These are phyloP conservation scores for Cassiopea xamachana DNA, from an alignment of 30 jellyfish, hydroid and myxozoan genomes.

Conservation along the genomic window DNA sequence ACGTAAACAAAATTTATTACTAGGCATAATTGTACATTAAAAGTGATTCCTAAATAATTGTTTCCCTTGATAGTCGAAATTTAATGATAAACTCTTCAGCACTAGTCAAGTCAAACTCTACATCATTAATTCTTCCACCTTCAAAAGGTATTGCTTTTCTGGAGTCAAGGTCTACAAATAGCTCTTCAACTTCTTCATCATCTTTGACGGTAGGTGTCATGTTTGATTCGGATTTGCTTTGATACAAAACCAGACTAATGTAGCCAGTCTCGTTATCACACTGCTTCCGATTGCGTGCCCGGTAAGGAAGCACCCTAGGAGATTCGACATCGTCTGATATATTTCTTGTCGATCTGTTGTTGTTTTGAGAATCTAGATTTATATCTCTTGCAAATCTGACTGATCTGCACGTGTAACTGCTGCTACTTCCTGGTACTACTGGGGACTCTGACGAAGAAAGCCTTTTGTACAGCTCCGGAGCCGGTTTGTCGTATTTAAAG, in stretches of 20 bases:
- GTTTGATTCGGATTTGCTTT: constrained; percentile 46
- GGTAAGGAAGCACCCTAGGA: neutral
- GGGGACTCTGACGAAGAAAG: constrained; percentile 35
- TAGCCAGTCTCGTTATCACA: constrained; percentile 5
- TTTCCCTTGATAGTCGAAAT: constrained; percentile 28
- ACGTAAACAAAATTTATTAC: neutral
- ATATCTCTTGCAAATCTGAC: constrained; percentile 28
- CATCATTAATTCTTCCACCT: neutral
- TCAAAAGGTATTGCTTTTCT: neutral
- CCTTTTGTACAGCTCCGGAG: constrained; percentile 8
- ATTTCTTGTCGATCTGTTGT: neutral
- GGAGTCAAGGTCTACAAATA: constrained; percentile 60
- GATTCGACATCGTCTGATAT: neutral
- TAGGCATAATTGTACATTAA: neutral
- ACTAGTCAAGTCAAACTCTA: constrained; percentile 7
- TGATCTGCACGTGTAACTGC: neutral
- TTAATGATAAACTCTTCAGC: constrained; percentile 8
- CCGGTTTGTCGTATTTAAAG: constrained; percentile 32
- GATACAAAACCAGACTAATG: constrained; percentile 42
- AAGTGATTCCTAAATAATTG: constrained; percentile 3
- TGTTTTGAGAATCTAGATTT: neutral
- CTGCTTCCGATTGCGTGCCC: neutral
- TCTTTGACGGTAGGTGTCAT: constrained; percentile 19
- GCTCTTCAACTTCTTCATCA: constrained; percentile 48
- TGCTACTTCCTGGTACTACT: neutral